phyloP scores from a whole-genome alignment of 2,113 vertebrate species.

The Ctenodactylus gundi region DNA sequence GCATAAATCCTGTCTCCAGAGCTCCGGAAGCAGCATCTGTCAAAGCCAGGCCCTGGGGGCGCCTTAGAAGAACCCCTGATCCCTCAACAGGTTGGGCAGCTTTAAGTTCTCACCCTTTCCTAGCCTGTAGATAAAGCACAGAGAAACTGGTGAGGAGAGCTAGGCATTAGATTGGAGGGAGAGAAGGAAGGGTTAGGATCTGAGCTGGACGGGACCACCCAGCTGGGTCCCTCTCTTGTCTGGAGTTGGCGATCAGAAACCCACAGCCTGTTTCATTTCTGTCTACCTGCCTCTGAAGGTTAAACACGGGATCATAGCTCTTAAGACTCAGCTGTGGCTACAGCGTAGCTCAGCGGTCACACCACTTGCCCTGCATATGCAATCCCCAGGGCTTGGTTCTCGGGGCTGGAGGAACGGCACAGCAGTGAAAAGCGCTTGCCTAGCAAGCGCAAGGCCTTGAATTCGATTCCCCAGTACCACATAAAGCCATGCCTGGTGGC shows the following conservation, averaged over 20 bases:
- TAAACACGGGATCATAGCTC: not conserved
- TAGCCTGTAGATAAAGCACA: not conserved
- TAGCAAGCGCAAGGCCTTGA: too few species aligned
- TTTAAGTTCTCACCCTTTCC: slow-evolving; percentile 18
- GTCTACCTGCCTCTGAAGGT: not conserved
- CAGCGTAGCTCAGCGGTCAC: too few species aligned
- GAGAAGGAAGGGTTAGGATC: not conserved
- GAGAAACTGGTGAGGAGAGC: not conserved
- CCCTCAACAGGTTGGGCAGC: slow-evolving; percentile 66
- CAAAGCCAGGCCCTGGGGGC: slow-evolving; percentile 64
- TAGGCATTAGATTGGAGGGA: not conserved
- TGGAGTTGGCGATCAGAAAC: not conserved
- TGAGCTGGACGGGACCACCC: not conserved
- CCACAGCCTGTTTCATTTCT: not conserved
- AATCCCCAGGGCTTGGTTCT: too few species aligned
- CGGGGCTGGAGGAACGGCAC: too few species aligned
- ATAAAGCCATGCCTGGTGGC: too few species aligned
- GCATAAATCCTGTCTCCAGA: slow-evolving; percentile 77
- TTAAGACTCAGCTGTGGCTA: too few species aligned
- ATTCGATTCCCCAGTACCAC: too few species aligned
- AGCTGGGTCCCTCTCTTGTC: not conserved
- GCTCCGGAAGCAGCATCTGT: slow-evolving; percentile 66
- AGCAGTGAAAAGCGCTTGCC: too few species aligned
- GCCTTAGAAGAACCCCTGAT: slow-evolving; percentile 60
- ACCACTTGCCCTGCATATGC: too few species aligned